Evolutionary conservation across 2,113 vertebrate genomes (phyloP).

Genomic region (Pavo muticus): DNA sequence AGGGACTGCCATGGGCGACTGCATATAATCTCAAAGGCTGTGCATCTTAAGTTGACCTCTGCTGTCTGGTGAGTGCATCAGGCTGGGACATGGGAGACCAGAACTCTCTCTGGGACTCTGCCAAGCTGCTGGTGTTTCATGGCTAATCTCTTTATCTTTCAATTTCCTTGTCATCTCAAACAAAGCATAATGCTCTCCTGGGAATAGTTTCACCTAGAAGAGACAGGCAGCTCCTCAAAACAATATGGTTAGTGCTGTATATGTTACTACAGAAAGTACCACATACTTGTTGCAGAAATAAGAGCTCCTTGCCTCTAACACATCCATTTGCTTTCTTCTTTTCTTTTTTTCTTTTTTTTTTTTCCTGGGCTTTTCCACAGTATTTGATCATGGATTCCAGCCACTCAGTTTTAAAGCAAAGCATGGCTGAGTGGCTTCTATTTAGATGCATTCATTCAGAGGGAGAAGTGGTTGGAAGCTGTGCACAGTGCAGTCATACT

Average conservation of each 20-base stretch:
- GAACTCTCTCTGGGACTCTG: not conserved
- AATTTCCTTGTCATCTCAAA: not conserved
- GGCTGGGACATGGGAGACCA: not conserved
- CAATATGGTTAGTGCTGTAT: not conserved
- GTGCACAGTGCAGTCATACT: not conserved
- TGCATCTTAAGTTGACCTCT: not conserved
- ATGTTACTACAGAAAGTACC: not conserved
- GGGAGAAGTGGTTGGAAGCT: not conserved
- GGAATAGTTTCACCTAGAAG: not conserved
- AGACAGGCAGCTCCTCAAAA: not conserved
- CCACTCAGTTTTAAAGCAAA: not conserved
- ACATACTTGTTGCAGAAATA: not conserved
- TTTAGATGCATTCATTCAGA: not conserved
- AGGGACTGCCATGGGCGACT: not conserved
- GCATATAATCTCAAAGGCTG: rapidly evolving
- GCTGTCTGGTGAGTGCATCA: not conserved
- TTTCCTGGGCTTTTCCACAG: not conserved
- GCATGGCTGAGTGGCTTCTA: not conserved
- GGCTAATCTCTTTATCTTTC: not conserved
- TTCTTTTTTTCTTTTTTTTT: not conserved
- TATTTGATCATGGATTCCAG: not conserved
- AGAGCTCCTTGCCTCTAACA: not conserved
- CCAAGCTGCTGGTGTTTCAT: not conserved
- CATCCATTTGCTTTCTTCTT: not conserved
- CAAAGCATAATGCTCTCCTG: not conserved